Evolutionary conservation across 2,113 vertebrate genomes (phyloP).

Genomic region (Eleginops maclovinus): DNA sequence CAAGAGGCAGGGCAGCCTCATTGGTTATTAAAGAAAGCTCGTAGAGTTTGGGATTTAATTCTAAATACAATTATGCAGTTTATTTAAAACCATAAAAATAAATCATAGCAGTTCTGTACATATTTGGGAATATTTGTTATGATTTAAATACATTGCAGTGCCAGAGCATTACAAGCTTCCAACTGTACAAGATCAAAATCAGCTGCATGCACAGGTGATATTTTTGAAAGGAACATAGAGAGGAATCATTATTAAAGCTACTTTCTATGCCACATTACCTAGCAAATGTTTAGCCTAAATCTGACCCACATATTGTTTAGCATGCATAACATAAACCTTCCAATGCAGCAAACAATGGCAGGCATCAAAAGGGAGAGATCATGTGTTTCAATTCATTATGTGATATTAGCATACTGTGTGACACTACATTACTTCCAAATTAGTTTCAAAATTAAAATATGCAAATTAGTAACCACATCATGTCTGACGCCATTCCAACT

Average conservation of each 20-base stretch:
- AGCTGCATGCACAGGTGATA: not conserved
- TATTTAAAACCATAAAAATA: not conserved
- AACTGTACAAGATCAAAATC: conserved; percentile 1
- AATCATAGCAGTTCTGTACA: no score
- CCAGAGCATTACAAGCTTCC: not conserved
- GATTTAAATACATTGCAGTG: not conserved
- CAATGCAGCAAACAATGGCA: conserved; percentile 43
- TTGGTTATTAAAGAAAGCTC: not conserved
- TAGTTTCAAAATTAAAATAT: conserved; percentile 76
- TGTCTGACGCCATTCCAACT: conserved; percentile 52
- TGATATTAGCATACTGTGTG: conserved; percentile 65
- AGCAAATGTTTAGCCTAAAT: conserved; percentile 29
- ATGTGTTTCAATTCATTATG: conserved; percentile 58
- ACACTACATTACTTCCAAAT: conserved; percentile 72
- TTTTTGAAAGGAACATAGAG: not conserved
- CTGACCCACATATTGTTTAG: conserved; percentile 18
- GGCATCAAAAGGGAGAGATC: conserved; percentile 48
- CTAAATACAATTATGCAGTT: not conserved
- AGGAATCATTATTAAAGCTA: not conserved
- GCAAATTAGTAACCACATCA: conserved; percentile 62
- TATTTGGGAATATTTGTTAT: not conserved
- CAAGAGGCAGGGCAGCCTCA: conserved; percentile 3
- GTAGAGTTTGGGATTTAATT: not conserved
- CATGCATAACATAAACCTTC: conserved; percentile 32
- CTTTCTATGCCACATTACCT: not conserved